These are phyloP conservation scores for Pocillopora meandrina DNA, from an alignment of 92 coral and sea anemone species.

Conservation along the genomic window DNA sequence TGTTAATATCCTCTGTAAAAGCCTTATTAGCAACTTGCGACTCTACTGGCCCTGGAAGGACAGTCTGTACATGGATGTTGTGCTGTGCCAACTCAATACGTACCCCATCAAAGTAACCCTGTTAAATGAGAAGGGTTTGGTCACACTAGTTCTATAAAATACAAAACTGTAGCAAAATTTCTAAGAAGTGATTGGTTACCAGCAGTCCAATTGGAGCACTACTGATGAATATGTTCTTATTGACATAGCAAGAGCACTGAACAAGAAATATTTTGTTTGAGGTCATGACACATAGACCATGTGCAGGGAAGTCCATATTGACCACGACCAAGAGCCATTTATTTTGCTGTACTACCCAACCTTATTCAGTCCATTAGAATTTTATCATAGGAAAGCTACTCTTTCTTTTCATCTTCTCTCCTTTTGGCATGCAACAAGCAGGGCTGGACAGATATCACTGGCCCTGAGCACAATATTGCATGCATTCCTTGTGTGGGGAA, in stretches of 20 bases:
- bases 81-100: conserved; percentile 65
- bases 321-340: no score
- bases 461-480: no score
- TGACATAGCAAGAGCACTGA: background rate
- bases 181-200: background rate
- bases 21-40: conserved; percentile 63
- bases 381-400: no score
- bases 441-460: no score
- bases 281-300: no score
- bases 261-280: no score
- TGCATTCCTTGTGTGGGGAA: no score
- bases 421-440: no score
- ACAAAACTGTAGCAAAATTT: background rate
- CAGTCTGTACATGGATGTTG: conserved; percentile 61
- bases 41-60: conserved; percentile 69
- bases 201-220: background rate
- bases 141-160: background rate
- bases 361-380: no score
- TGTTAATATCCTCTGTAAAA: conserved; percentile 36
- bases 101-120: conserved; percentile 69
- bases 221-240: background rate
- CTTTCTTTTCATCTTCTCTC: no score
- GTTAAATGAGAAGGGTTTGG: background rate
- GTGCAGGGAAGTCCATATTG: no score
- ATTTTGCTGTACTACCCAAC: no score